Evolutionary conservation across 2,113 vertebrate species (phyloP).

Genomic region (Ascaphus truei): DNA sequence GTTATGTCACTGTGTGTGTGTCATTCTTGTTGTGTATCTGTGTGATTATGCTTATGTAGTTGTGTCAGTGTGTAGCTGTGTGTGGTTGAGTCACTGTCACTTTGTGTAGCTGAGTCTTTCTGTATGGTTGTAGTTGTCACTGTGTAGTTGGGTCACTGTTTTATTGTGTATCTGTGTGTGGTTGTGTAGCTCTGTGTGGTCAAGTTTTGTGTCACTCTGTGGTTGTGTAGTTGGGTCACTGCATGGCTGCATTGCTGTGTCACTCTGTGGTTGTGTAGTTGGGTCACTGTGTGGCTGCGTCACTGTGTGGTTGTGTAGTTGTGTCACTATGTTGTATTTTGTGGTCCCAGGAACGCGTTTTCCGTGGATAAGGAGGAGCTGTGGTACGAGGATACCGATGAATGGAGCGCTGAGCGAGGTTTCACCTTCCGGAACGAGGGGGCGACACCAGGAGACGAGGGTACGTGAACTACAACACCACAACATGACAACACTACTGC

Average conservation of each 20-base stretch:
- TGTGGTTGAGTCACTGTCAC: too few species aligned
- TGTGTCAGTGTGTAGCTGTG: too few species aligned
- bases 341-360: background rate
- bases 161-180: background rate
- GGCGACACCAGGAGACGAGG: background rate
- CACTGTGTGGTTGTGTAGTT: background rate
- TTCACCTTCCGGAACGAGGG: background rate
- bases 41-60: too few species aligned
- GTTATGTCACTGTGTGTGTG: too few species aligned
- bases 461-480: background rate
- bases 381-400: background rate
- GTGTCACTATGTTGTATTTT: background rate
- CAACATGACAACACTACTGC: background rate
- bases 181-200: background rate
- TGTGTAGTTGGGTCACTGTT: too few species aligned
- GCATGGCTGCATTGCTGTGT: background rate
- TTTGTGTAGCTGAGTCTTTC: too few species aligned
- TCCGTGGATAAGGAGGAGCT: background rate
- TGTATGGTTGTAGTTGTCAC: too few species aligned
- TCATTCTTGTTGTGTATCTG: too few species aligned
- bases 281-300: background rate
- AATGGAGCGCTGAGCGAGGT: background rate
- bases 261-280: background rate
- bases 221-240: background rate
- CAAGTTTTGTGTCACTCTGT: background rate